These are phyloP conservation scores for Phocoena sinus DNA, from an alignment of 2,113 vertebrate species.

Conservation along the genomic window DNA sequence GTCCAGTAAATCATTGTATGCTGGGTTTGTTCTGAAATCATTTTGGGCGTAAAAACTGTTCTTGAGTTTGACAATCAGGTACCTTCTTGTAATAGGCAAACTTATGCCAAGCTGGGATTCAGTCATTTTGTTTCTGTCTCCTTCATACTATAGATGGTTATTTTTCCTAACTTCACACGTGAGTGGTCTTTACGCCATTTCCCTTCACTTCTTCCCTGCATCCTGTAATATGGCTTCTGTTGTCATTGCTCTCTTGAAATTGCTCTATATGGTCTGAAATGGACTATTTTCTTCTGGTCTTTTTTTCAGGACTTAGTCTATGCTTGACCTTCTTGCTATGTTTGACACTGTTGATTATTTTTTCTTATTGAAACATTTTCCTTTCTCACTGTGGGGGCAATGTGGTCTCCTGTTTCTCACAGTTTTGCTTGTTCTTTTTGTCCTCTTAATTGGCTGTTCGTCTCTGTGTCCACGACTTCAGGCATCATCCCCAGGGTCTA, in stretches of 20 bases:
- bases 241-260: background rate
- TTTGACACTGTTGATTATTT: background rate
- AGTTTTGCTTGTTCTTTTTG: background rate
- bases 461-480: background rate
- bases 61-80: conserved; percentile 31
- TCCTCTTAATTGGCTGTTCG: background rate
- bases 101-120: background rate
- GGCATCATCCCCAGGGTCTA: background rate
- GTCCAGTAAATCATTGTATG: conserved; percentile 38
- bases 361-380: conserved; percentile 10
- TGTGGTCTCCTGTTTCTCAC: background rate
- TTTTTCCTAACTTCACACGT: background rate
- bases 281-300: background rate
- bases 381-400: background rate
- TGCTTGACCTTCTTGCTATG: background rate
- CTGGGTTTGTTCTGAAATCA: conserved; percentile 49
- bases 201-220: background rate
- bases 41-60: conserved; percentile 39
- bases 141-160: background rate
- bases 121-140: background rate
- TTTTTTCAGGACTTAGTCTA: background rate
- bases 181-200: background rate
- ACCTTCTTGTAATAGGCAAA: background rate
- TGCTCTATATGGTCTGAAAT: background rate
- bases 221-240: background rate